These are phyloP conservation scores for Anser cygnoides DNA, from an alignment of 2,113 vertebrate genomes.

Conservation along the genomic window DNA sequence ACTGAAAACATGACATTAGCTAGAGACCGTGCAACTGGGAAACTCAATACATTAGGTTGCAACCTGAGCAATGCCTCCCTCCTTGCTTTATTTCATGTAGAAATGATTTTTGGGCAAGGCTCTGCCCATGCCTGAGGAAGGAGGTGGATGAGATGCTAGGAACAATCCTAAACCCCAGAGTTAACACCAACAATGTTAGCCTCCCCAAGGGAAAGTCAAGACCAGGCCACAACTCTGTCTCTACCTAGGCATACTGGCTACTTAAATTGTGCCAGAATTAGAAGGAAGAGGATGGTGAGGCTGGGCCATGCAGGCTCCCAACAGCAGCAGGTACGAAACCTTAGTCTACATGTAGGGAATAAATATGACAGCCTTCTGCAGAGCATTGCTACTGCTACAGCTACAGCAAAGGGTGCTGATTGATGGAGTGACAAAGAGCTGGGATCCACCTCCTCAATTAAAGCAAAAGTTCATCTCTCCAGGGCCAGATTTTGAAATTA, in stretches of 20 bases:
- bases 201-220: background rate
- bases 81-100: background rate
- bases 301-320: rapidly evolving
- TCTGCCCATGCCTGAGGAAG: background rate
- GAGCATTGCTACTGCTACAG: background rate
- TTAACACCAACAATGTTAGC: background rate
- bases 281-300: background rate
- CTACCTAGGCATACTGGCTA: background rate
- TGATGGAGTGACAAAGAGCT: slow-evolving; percentile 56
- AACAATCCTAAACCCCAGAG: background rate
- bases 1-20: background rate
- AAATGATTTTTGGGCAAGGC: background rate
- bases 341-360: background rate
- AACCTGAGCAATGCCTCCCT: background rate
- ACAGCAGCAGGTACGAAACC: background rate
- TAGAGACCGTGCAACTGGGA: background rate
- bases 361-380: background rate
- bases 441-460: slow-evolving; percentile 68
- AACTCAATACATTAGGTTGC: background rate
- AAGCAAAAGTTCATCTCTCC: slow-evolving; percentile 53
- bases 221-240: background rate
- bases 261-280: background rate
- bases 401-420: slow-evolving; percentile 56
- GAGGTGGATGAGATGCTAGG: background rate
- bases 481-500: slow-evolving; percentile 55